A percentile compares a stretch with the other conserved stretches of the same genome.
These are phyloP conservation scores for Neoaliturus tenellus DNA, from an alignment of 2,888 invertebrate genomes.

Conservation along the genomic window DNA sequence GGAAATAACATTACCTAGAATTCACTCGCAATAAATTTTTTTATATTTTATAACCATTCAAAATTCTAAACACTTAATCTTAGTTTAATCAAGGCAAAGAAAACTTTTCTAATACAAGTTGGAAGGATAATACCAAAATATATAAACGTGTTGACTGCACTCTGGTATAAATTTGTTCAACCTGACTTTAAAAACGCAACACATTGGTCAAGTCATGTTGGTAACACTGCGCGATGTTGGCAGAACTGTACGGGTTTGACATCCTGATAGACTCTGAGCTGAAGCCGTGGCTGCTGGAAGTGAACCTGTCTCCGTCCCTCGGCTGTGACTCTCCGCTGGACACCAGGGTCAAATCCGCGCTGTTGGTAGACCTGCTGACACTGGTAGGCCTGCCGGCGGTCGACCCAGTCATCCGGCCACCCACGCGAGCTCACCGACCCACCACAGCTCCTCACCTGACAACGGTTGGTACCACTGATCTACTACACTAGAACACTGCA, in stretches of 20 bases:
- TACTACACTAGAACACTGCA: too few species aligned
- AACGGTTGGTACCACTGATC: conserved; percentile 22
- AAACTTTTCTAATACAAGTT: too few species aligned
- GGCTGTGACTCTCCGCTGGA: conserved; percentile 96
- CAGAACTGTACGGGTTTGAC: conserved; percentile 96
- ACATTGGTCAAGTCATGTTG: neutral
- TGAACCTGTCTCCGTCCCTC: conserved; percentile 94
- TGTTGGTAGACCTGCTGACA: conserved; percentile 94
- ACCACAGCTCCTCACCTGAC: conserved; percentile 28
- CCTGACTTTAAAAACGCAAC: neutral
- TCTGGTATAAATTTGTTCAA: neutral
- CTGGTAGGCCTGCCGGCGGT: conserved; percentile 91
- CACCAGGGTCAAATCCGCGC: conserved; percentile 93
- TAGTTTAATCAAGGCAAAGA: too few species aligned
- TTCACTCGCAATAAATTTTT: too few species aligned
- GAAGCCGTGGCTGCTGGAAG: conserved; percentile 97
- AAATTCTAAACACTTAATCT: too few species aligned
- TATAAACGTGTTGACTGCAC: too few species aligned
- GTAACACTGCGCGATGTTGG: conserved; percentile 66
- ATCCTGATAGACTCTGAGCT: conserved; percentile 93
- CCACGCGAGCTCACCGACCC: conserved; percentile 59
- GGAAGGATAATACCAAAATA: too few species aligned
- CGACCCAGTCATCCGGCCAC: conserved; percentile 78
- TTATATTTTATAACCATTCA: too few species aligned
- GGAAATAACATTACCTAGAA: too few species aligned